Conservation (phyloP, 2,888 invertebrate genomes). For the Diloba caeruleocephala region DNA sequence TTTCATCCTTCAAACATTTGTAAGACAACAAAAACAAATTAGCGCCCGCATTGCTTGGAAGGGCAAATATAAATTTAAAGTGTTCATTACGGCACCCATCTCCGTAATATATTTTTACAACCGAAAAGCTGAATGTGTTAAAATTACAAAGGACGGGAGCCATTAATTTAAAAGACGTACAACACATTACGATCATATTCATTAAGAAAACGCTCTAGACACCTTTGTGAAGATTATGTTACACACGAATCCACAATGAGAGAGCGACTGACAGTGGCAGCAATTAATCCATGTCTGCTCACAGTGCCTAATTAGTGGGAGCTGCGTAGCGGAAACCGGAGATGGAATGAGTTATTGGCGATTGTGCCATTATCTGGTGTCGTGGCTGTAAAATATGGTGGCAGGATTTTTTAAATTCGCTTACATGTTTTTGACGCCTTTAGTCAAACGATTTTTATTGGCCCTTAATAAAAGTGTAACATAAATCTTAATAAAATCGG, state of each 20-base stretch:
- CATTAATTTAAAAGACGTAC: conserved; percentile 69
- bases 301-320: conserved; percentile 81
- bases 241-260: conserved; percentile 65
- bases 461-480: no score
- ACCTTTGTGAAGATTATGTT: conserved; percentile 78
- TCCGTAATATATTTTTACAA: conserved; percentile 57
- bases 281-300: conserved; percentile 86
- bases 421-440: not conserved
- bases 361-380: conserved; percentile 67
- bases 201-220: conserved; percentile 80
- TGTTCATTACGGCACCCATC: conserved; percentile 57
- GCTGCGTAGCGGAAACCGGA: conserved; percentile 81
- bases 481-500: no score
- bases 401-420: conserved; percentile 16
- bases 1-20: conserved; percentile 26
- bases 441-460: no score
- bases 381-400: conserved; percentile 45
- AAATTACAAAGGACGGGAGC: conserved; percentile 67
- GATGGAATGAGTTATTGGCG: conserved; percentile 82
- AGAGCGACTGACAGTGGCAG: conserved; percentile 69
- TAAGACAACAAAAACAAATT: conserved; percentile 53
- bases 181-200: conserved; percentile 76
- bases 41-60: conserved; percentile 57
- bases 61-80: conserved; percentile 55
- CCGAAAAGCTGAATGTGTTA: conserved; percentile 59